Conservation (phyloP, 2,888 invertebrate species). For the Amphipyra tragopoginis region DNA sequence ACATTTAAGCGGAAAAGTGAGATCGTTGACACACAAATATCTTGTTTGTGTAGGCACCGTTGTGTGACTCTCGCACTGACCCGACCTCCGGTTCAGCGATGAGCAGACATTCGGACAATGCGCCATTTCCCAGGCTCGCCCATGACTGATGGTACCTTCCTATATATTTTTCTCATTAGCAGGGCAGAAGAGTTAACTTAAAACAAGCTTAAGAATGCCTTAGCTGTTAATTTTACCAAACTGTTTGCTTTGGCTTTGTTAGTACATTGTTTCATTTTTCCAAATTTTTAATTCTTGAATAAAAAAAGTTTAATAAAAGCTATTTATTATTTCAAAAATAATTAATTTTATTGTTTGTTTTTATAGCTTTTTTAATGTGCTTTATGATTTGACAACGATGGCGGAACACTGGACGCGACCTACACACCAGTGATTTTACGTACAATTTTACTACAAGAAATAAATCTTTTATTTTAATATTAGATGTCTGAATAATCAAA, state of each 20-base stretch:
- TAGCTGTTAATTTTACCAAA: conserved; percentile 16
- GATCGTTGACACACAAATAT: conserved; percentile 54
- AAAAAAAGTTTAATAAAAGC: too few relatives aligned
- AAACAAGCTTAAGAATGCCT: conserved; percentile 1
- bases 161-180: conserved; percentile 35
- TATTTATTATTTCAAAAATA: too few relatives aligned
- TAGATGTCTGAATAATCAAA: conserved; percentile 9
- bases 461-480: neutral
- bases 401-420: neutral
- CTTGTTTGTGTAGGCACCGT: conserved; percentile 70
- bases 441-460: too few relatives aligned
- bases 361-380: neutral
- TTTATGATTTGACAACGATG: neutral
- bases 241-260: too few relatives aligned
- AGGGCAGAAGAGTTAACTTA: conserved; percentile 5
- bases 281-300: too few relatives aligned
- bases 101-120: conserved; percentile 70
- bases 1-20: conserved; percentile 62
- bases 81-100: conserved; percentile 59
- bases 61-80: conserved; percentile 69
- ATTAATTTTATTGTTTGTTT: neutral
- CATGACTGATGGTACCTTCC: conserved; percentile 43
- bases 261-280: neutral
- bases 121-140: conserved; percentile 55
- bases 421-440: neutral